A percentile compares a stretch with the other conserved stretches of the same genome.
These are phyloP conservation scores for Tinamus major DNA, from an alignment of 2,797 vertebrate species.

Conservation along the genomic window DNA sequence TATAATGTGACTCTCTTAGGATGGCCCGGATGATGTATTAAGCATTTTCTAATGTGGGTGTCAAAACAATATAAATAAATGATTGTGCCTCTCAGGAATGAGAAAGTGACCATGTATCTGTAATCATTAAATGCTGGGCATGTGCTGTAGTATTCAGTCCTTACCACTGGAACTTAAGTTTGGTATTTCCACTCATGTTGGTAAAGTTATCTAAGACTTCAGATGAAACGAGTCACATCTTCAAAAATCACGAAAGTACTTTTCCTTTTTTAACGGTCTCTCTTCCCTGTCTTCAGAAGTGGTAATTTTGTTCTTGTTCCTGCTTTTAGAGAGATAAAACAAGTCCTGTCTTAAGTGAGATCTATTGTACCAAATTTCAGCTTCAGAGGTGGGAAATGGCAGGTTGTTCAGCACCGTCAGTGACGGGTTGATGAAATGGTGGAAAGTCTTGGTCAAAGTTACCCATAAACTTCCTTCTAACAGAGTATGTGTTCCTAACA, in stretches of 20 bases:
- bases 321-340: background rate
- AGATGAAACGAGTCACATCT: background rate
- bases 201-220: background rate
- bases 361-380: background rate
- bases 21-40: background rate
- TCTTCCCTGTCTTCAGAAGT: background rate
- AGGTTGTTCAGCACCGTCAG: background rate
- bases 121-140: background rate
- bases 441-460: background rate
- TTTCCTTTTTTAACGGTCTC: background rate
- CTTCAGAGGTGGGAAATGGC: background rate
- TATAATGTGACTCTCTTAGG: background rate
- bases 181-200: background rate
- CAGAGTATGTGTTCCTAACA: background rate
- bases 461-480: background rate
- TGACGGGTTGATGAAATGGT: background rate
- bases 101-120: background rate
- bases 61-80: background rate
- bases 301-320: background rate
- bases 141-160: accelerated
- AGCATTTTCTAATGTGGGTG: background rate
- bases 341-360: background rate
- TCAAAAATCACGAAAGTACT: background rate
- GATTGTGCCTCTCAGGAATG: background rate
- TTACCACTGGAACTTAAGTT: background rate